Percentiles rank a stretch among this genome's conserved stretches.
These are phyloP conservation scores for Galemys pyrenaicus DNA, from an alignment of 2,113 vertebrate genomes.

Conservation along the genomic window DNA sequence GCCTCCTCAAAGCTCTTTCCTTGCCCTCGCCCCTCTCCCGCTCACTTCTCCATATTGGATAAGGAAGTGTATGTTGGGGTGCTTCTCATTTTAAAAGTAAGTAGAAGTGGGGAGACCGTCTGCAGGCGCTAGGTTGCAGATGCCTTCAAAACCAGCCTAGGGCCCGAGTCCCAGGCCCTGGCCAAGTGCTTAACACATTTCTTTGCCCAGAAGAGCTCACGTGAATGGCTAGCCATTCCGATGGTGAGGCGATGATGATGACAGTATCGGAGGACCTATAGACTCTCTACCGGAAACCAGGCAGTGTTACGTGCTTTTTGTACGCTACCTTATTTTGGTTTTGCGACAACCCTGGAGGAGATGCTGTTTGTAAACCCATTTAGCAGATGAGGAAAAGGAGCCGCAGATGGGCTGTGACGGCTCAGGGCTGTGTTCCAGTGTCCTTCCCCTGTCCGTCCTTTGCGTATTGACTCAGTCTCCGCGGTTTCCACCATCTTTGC, in stretches of 20 bases:
- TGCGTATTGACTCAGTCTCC: no score
- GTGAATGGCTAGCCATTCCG: not conserved
- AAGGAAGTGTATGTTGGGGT: not conserved
- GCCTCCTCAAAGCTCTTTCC: not conserved
- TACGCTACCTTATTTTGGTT: not conserved
- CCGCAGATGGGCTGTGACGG: not conserved
- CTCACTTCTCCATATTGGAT: not conserved
- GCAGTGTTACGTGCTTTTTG: not conserved
- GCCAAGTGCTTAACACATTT: not conserved
- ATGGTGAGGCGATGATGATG: rapidly evolving
- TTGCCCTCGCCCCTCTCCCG: not conserved
- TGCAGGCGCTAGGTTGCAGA: not conserved
- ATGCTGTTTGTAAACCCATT: not conserved
- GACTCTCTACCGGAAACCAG: not conserved
- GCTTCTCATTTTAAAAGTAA: not conserved
- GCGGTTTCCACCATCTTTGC: not conserved
- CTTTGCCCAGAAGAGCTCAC: not conserved
- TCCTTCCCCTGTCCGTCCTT: not conserved
- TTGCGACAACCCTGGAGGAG: not conserved
- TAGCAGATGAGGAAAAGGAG: not conserved
- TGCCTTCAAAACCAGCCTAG: not conserved
- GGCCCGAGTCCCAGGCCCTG: rapidly evolving
- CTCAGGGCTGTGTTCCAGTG: not conserved
- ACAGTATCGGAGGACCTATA: not conserved
- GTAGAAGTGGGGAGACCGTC: not conserved